Evolutionary conservation across 2,888 invertebrate genomes (phyloP), one percentile per base, ranked within the genome.

Genomic region (Troilus luridus): DNA sequence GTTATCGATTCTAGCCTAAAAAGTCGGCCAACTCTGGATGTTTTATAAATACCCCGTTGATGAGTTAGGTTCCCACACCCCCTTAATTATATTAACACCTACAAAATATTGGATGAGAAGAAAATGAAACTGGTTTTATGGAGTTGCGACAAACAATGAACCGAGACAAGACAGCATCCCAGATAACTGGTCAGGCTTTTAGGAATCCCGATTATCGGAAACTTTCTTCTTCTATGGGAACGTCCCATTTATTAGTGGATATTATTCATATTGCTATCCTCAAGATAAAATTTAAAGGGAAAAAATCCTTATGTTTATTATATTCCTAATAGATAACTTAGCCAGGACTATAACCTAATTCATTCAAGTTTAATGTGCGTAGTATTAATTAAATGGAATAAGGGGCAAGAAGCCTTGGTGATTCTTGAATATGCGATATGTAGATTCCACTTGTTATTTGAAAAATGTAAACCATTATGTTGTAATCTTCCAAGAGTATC

Each of bases 91-190:
- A 41, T 5, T 77, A 77, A 77, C 21, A 77, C 41, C 0, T 17
- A 77, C 27, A 77, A 24, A 27, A 77, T 6, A 77, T 27, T 41
- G 14, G 41, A 77, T 77, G 72, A 21, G 72, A 77, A 77, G 27
- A 77, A 77, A 77, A 77, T 7, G 72, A 41, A 77, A 77, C 72
- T n/a, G 72, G 72, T 77, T 77, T 77, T 77, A 17, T 27, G 72
- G 17, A 77, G 72, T 41, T 8, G 72, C 17, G 72, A 77, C 72
- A 72, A 72, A 72, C 72, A 27, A 41, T 72, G 72, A 72, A 12
- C 72, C 17, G 72, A 41, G 72, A 6, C 9, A 41, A 27, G 27
- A 27, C 72, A 77, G 72, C 7, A 24, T 24, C 67, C 17, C 1
- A 7, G 72, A 77, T 77, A 77, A 77, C 72, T 17, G 41, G 72